Base-by-base conservation (phyloP, 2,888 invertebrate species). In the Apoderus coryli region DNA sequence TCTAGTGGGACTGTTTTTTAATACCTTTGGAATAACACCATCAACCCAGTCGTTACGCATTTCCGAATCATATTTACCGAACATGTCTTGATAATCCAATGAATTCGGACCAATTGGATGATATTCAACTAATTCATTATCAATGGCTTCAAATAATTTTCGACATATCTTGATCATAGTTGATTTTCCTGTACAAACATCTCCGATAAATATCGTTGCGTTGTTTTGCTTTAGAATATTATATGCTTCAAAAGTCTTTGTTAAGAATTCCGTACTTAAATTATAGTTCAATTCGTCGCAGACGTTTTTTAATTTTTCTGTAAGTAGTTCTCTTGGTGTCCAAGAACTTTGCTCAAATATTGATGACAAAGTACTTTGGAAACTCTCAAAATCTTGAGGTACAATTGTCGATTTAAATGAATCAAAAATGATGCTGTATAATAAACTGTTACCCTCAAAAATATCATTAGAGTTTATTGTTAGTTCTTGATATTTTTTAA, bases 151-250 rank as follows among this genome's bases (percentile, higher is more conserved):
- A 22, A 41, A 64, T 64, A 81, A 76, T 46, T 72, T 72, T 55
- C 75, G 67, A 37, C 89, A 59, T 3, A 78, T 71, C 52, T 76
- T 70, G 27, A 79, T 59, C 0, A 79, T 75, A 44, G 70, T 72
- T 0, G 85, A 80, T 61, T 90, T 90, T 2, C 77, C 84, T 27
- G 79, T 64, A 53, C 70, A 67, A 1, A 78, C 72, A 44, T 79
- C 76, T 3, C 89, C 89, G 2, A 88, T 75, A 47, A 88, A 55
- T 77, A 88, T 81, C 53, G 86, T 79, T 1, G 85, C 85, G 52
- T 82, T 84, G 9, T 33, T 33, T 4, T 81, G 80, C 38, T 78
- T 73, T 72, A 88, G 81, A 79, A 82, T 81, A 59, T 86, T 82
- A 49, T 69, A 82, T 0, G 80, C 78, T 61, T 89, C 85, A 37